A percentile compares a stretch with the other conserved stretches of the same genome.
Evolutionary conservation across 2,888 invertebrate genomes (phyloP).

Genomic region (Margaritifera margaritifera): DNA sequence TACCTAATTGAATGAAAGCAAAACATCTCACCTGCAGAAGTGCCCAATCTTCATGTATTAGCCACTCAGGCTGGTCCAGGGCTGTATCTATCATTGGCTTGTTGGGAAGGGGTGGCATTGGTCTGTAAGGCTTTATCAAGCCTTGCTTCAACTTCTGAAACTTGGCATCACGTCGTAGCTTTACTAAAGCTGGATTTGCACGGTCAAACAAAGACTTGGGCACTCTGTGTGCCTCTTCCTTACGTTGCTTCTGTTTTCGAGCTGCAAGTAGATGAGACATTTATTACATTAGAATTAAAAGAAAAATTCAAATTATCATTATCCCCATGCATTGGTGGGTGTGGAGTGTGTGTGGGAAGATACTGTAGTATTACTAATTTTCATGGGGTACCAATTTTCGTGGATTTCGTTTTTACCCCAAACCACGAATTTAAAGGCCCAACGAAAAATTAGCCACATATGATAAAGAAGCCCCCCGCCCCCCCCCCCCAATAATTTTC

Average conservation of each 20-base stretch:
- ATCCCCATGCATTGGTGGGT: too few relatives aligned
- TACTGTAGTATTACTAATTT: too few relatives aligned
- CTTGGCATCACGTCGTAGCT: constrained; percentile 85
- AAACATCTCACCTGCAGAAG: constrained; percentile 76
- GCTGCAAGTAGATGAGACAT: constrained; percentile 37
- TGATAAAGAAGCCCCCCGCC: too few relatives aligned
- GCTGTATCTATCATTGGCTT: constrained; percentile 55
- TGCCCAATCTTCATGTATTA: constrained; percentile 91
- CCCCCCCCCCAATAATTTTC: too few relatives aligned
- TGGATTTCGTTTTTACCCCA: too few relatives aligned
- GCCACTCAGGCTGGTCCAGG: constrained; percentile 86
- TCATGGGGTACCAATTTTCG: too few relatives aligned
- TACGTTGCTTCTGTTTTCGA: constrained; percentile 75
- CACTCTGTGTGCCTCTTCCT: constrained; percentile 84
- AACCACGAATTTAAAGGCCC: too few relatives aligned
- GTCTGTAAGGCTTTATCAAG: constrained; percentile 57
- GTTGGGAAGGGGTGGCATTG: constrained; percentile 44
- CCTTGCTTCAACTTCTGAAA: constrained; percentile 79
- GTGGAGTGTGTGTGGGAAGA: too few relatives aligned
- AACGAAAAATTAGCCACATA: too few relatives aligned
- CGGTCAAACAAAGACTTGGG: constrained; percentile 88
- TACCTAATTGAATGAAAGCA: too few relatives aligned
- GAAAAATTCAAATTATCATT: background rate
- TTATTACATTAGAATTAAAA: background rate
- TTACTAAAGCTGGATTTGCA: constrained; percentile 82